phyloP scores from a whole-genome alignment of 2,113 vertebrate genomes.

The Cricetomys ansorgei region DNA sequence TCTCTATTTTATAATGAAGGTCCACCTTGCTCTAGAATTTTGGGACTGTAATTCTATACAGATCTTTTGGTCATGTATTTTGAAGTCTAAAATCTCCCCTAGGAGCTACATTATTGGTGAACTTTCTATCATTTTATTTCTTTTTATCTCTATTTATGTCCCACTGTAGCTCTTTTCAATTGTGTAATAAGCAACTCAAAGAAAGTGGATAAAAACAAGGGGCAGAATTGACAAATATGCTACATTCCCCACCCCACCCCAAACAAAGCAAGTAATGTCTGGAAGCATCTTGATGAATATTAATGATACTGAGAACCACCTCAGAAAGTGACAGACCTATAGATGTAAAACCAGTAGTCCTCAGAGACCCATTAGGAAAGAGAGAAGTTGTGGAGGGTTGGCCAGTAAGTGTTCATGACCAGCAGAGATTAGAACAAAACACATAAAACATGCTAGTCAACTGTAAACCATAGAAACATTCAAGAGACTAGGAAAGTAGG shows the following conservation, averaged over 20 bases:
- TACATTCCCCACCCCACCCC: too few species aligned
- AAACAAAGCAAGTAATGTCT: neutral
- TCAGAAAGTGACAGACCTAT: neutral
- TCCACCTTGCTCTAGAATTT: neutral
- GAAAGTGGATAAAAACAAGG: neutral
- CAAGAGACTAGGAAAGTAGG: neutral
- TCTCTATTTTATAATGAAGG: neutral
- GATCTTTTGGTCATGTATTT: neutral
- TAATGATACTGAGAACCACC: neutral
- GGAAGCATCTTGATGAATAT: neutral
- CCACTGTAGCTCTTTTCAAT: neutral
- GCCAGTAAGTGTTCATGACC: neutral
- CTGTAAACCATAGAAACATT: neutral
- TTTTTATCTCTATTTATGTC: neutral
- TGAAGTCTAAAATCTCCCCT: neutral
- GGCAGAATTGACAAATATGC: neutral
- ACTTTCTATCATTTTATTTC: neutral
- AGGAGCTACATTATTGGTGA: neutral
- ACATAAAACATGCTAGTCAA: neutral
- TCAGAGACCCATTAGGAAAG: neutral
- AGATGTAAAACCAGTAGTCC: neutral
- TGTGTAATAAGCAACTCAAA: neutral
- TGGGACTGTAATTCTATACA: neutral
- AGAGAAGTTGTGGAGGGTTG: neutral
- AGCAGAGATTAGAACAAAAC: neutral